Evolutionary conservation across 2,888 invertebrate species (phyloP).

Genomic region (Salticus scenicus): DNA sequence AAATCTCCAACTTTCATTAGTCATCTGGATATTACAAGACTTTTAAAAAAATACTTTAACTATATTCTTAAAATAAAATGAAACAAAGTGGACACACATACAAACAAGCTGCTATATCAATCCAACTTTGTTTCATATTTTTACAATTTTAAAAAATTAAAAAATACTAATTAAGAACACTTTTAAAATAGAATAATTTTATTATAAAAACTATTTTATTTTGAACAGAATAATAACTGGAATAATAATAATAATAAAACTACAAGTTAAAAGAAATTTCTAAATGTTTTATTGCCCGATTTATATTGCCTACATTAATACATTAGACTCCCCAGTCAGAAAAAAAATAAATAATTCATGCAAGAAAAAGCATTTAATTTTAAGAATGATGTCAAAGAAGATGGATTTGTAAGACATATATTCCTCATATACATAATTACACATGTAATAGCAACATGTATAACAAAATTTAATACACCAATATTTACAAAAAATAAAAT

Average conservation of each 20-base stretch:
- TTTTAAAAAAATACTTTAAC: not conserved
- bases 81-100: not conserved
- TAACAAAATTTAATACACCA: not conserved
- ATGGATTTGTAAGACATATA: not conserved
- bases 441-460: not conserved
- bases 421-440: not conserved
- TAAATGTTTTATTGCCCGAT: not conserved
- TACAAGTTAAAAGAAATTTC: not conserved
- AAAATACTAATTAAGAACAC: not conserved
- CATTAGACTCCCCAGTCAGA: constrained; percentile 1
- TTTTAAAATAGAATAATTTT: not conserved
- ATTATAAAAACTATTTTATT: constrained; percentile 5
- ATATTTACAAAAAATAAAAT: not conserved
- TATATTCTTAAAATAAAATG: not conserved
- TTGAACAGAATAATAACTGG: not conserved
- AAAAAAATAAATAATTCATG: not conserved
- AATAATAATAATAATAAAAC: not conserved
- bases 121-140: not conserved
- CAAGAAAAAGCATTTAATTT: not conserved
- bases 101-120: not conserved
- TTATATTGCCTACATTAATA: not conserved
- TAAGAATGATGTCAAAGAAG: not conserved
- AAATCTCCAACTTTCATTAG: not conserved
- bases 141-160: not conserved
- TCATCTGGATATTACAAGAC: not conserved